Evolutionary conservation across 23 tunicate genomes (phyloP), one percentile per base, ranked within the genome.

Genomic region (Botrylloides violaceus): DNA sequence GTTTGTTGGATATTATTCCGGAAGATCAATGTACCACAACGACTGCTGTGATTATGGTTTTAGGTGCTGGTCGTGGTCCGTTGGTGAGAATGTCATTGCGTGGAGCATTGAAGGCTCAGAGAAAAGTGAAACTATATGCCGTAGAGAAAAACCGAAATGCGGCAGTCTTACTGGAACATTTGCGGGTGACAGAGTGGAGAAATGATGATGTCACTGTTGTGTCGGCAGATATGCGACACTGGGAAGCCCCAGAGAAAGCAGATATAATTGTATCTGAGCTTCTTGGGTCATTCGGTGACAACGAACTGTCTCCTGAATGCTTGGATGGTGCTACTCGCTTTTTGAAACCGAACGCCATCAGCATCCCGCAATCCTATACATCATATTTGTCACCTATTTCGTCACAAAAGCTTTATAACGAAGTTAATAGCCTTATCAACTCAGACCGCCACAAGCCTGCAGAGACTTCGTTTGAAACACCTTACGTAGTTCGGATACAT

Each of bases 1-100:
- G 94, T 48, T 32, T 91, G 32, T 32, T 49, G 3, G 84, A 81
- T 27, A 58, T 28, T 29, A 31, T 58, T 21, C 30, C 79, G 20
- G 76, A 60, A 5, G 55, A 28, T 1, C 34, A 29, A 29, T 27
- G 47, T 2, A 39, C 35, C 3, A 57, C 38, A 4, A 25, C 73
- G n/a, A 23, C 71, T 6, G 71, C 66, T 58, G 84, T 85, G 29
- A 76, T 93, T 2, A 84, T 85, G 88, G 93, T 93, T 9, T 65
- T 93, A 23, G 98, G 98, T 43, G 98, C 98, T 30, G 98, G 98
- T 3, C 66, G 98, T 25, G 98, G 98, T 3, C 98, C 98, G 30
- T 70, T 93, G 1, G 98, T 93, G 2, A 34, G 88, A 39, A 85
- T 84, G 34, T 77, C 93, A n/a, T 61, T 93, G 38, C 20, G 36